Base-by-base conservation (phyloP, 2,888 invertebrate species). In the Cataglyphis albicans region DNA sequence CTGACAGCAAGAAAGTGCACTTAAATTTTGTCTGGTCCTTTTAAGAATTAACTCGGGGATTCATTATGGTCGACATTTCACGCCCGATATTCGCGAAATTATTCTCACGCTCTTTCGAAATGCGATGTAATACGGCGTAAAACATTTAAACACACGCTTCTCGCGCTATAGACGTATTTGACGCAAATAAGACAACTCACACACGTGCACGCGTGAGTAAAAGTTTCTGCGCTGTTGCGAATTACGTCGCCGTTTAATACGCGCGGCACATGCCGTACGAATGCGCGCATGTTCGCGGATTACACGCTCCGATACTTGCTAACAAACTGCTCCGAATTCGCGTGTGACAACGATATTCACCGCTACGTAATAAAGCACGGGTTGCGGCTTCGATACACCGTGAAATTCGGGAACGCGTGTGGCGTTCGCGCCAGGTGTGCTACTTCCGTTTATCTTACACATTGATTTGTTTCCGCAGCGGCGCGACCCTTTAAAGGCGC, bases 371-470 rank as follows among this genome's bases (percentile, higher is more conserved):
- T 85, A 85, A 87, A 87, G 80, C 67, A 76, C 38, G 38, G 15
- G 44, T 65, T 67, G 59, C 55, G 35, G 70, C 48, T 59, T 63
- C 35, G 41, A 25, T 72, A 32, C 61, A 32, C 18, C 57, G 61
- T 32, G 61, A 55, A 57, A 55, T 41, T 67, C 61, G 44, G 44
- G 75, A 25, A 25, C 52, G 52, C 52, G 52, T 35, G 4, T 38
- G 57, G 29, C 12, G 35, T 48, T 35, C 61, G 44, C 61, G 80
- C 61, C 80, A 80, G 80, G 70, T 78, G 67, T 83, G 83, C 84
- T 87, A 83, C 86, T 84, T 81, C 67, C 64, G 81, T 84, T 85
- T 87, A 82, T 84, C 87, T 85, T 86, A 59, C 57, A 55, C 85
- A 57, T 81, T 83, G 84, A 88, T 89, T 85, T 85, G 82, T 80